phyloP scores from a whole-genome alignment of 2,113 vertebrate genomes.

The Megaceryle maxima region DNA sequence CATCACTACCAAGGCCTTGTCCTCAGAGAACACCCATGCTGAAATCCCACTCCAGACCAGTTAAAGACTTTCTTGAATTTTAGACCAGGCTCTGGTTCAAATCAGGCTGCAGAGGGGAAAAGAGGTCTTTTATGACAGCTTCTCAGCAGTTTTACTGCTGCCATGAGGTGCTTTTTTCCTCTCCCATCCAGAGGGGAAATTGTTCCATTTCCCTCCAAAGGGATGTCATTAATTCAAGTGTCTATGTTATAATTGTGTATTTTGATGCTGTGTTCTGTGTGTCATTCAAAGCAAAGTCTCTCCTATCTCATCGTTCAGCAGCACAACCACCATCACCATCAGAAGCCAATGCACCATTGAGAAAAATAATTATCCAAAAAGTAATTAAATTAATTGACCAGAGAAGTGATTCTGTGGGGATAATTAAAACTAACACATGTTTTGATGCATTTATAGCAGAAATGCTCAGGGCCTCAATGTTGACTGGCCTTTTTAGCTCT shows the following conservation, averaged over 20 bases:
- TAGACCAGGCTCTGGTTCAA: background rate
- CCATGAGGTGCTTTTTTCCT: background rate
- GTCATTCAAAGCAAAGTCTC: background rate
- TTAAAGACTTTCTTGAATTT: fast-evolving
- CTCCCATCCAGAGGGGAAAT: background rate
- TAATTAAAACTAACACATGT: constrained; percentile 55
- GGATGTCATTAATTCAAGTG: constrained; percentile 12
- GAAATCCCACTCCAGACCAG: background rate
- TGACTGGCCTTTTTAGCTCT: background rate
- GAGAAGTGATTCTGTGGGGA: constrained; percentile 43
- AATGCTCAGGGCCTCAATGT: background rate
- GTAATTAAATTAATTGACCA: constrained; percentile 71
- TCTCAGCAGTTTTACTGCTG: background rate
- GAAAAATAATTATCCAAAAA: constrained; percentile 58
- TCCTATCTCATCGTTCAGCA: background rate
- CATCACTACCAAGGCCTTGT: fast-evolving
- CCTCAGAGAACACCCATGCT: background rate
- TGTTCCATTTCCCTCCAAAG: background rate
- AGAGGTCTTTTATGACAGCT: background rate
- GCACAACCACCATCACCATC: background rate
- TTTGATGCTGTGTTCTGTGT: background rate
- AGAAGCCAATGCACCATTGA: constrained; percentile 21
- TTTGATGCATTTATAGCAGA: constrained; percentile 25
- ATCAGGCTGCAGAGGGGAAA: background rate
- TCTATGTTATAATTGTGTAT: background rate